Percentiles rank a stretch among this genome's conserved stretches.
Evolutionary conservation across 2,888 invertebrate genomes (phyloP).

Genomic region (Diarsia mendica): DNA sequence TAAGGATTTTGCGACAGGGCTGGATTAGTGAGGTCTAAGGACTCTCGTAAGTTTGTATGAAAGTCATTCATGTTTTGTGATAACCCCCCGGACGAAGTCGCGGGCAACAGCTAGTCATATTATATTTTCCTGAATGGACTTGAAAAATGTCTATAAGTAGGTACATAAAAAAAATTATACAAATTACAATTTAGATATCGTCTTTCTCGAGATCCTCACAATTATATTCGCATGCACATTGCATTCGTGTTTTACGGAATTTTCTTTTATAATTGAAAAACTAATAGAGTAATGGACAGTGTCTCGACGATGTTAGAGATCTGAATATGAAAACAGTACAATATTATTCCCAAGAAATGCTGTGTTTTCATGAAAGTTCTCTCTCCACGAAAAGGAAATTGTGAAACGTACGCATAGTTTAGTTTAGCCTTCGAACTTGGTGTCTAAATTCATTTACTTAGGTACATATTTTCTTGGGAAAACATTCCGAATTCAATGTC

Average conservation of each 20-base stretch:
- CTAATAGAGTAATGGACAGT: constrained; percentile 12
- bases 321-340: constrained; percentile 7
- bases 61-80: too few relatives aligned
- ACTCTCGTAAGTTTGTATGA: too few relatives aligned
- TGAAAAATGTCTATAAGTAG: too few relatives aligned
- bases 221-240: constrained; percentile 3
- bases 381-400: constrained; percentile 13
- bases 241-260: background rate
- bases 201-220: background rate
- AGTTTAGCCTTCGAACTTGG: background rate
- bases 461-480: background rate
- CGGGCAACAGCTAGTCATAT: too few relatives aligned
- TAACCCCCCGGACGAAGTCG: too few relatives aligned
- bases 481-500: background rate
- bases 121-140: background rate
- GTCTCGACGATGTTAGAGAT: background rate
- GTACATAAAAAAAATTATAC: too few relatives aligned
- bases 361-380: constrained; percentile 14
- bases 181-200: background rate
- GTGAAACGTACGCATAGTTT: constrained; percentile 33
- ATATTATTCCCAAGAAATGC: constrained; percentile 1
- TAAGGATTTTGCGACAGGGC: too few relatives aligned
- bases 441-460: background rate
- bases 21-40: too few relatives aligned
- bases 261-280: constrained; percentile 16